These are phyloP conservation scores for Blastobasis lacticolella DNA, from an alignment of 2,888 invertebrate species.

Conservation along the genomic window DNA sequence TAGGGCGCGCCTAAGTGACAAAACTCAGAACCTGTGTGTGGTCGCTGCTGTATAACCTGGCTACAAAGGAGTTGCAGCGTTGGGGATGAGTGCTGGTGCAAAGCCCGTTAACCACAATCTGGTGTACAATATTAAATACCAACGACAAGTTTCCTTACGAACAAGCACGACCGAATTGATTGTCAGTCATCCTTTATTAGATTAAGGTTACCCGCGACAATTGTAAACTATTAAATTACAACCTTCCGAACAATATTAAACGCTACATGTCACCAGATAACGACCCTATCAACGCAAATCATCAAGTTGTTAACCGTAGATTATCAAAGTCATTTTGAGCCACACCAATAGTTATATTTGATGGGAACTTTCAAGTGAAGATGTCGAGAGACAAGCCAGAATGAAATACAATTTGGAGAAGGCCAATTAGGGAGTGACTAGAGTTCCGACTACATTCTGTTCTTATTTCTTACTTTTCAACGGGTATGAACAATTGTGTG, in stretches of 20 bases:
- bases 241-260: not conserved
- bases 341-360: slow-evolving; percentile 39
- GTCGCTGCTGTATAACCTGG: too few relatives aligned
- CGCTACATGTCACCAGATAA: not conserved
- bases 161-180: not conserved
- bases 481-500: slow-evolving; percentile 65
- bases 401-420: slow-evolving; percentile 38
- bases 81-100: too few relatives aligned
- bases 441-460: slow-evolving; percentile 47
- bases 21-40: too few relatives aligned
- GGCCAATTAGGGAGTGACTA: slow-evolving; percentile 56
- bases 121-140: too few relatives aligned
- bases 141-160: too few relatives aligned
- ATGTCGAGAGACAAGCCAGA: slow-evolving; percentile 30
- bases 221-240: not conserved
- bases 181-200: not conserved
- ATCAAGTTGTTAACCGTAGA: slow-evolving; percentile 6
- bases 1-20: too few relatives aligned
- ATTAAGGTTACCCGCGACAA: not conserved
- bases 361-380: slow-evolving; percentile 45
- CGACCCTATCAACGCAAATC: not conserved
- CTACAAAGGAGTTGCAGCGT: too few relatives aligned
- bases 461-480: slow-evolving; percentile 61
- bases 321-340: slow-evolving; percentile 37
- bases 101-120: too few relatives aligned